Evolutionary conservation across 2,113 vertebrate genomes (phyloP).

Genomic region (Boulengerochromis microlepis): DNA sequence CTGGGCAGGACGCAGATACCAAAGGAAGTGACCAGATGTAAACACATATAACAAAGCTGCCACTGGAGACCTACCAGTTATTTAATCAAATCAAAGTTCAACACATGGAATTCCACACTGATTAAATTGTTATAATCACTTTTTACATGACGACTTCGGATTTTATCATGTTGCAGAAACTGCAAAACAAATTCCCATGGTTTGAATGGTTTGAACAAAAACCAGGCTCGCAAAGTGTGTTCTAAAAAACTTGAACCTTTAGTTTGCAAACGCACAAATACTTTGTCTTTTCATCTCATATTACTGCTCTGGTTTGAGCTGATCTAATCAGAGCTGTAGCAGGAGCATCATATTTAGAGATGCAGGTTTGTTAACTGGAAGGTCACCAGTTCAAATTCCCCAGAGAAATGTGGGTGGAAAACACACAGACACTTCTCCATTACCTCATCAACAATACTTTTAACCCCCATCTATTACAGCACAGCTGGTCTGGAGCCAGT

Average conservation of each 20-base stretch:
- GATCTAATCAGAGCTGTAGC: neutral
- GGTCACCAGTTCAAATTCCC: neutral
- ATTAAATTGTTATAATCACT: neutral
- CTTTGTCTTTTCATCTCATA: neutral
- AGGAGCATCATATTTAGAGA: neutral
- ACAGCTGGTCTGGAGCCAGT: neutral
- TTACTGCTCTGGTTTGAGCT: neutral
- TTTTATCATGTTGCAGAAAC: neutral
- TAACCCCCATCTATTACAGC: neutral
- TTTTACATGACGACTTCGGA: neutral
- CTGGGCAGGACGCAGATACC: neutral
- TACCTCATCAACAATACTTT: neutral
- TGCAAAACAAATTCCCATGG: neutral
- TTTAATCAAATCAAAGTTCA: constrained; percentile 5
- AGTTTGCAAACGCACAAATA: neutral
- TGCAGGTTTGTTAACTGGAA: neutral
- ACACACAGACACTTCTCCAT: neutral
- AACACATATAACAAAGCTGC: neutral
- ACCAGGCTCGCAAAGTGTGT: neutral
- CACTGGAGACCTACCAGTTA: neutral
- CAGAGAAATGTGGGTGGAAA: neutral
- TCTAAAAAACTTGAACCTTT: neutral
- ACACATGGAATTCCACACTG: neutral
- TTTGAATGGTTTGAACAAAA: neutral
- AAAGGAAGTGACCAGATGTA: neutral